A percentile compares a stretch with the other conserved stretches of the same genome.
Evolutionary conservation across 2,888 invertebrate species (phyloP).

Genomic region (Antheraea assamensis): DNA sequence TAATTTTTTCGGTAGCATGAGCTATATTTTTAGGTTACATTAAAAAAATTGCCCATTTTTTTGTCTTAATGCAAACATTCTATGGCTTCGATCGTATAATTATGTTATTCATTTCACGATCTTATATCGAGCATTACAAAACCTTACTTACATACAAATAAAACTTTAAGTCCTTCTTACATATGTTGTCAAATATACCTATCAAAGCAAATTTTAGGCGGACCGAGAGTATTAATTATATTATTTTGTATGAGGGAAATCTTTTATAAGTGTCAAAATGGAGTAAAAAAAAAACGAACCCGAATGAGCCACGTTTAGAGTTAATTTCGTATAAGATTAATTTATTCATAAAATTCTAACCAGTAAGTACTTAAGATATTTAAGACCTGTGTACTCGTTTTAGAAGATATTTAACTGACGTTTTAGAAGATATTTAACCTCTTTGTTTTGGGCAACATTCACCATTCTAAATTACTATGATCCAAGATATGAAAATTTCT

Average conservation of each 20-base stretch:
- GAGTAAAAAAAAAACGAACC: background rate
- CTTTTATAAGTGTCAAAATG: background rate
- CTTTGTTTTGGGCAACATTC: slow-evolving; percentile 6
- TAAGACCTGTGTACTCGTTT: slow-evolving; percentile 4
- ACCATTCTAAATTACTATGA: slow-evolving; percentile 8
- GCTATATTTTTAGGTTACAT: no score
- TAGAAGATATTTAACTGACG: background rate
- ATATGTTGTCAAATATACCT: background rate
- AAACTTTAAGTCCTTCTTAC: background rate
- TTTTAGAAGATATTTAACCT: background rate
- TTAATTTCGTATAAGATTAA: background rate
- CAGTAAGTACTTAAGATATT: background rate
- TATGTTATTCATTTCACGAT: background rate
- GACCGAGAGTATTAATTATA: background rate
- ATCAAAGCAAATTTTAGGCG: slow-evolving; percentile 11
- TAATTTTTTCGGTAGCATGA: no score
- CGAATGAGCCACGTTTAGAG: background rate
- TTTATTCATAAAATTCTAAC: background rate
- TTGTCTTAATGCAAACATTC: background rate
- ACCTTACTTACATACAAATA: background rate
- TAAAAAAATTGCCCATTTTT: no score
- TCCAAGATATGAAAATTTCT: background rate
- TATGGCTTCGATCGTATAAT: background rate
- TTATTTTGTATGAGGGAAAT: background rate
- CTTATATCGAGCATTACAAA: background rate